These are phyloP conservation scores for Notodonta dromedarius DNA, from an alignment of 2,888 invertebrate genomes.

Conservation along the genomic window DNA sequence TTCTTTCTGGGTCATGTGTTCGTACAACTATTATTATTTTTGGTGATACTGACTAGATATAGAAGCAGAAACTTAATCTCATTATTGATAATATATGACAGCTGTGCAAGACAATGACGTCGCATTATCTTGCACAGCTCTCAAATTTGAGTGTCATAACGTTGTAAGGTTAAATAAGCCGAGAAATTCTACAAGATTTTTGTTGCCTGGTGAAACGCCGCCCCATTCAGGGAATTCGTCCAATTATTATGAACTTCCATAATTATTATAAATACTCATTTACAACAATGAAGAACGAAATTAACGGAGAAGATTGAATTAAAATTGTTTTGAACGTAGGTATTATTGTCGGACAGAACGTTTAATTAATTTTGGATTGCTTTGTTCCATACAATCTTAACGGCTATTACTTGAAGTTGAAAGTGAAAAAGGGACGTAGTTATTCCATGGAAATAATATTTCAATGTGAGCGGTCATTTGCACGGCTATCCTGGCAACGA, in stretches of 20 bases:
- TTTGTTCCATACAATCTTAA: constrained; percentile 38
- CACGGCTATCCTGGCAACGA: no score
- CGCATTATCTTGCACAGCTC: no score
- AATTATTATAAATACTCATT: constrained; percentile 53
- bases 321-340: constrained; percentile 39
- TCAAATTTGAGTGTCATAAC: no score
- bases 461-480: neutral
- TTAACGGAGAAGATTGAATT: constrained; percentile 49
- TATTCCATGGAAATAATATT: neutral
- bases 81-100: no score
- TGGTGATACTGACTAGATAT: no score
- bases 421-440: neutral
- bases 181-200: constrained; percentile 11
- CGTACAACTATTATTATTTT: no score
- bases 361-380: constrained; percentile 58
- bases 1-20: no score
- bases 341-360: constrained; percentile 45
- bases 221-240: neutral
- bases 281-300: constrained; percentile 53
- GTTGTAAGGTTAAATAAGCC: no score
- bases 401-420: constrained; percentile 33
- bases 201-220: neutral
- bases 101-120: no score
- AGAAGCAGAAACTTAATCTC: no score
- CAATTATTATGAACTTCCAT: constrained; percentile 12